A percentile compares a stretch with the other conserved stretches of the same genome.
Conservation (phyloP, 1,140 invertebrate genomes). For the Hypsibius dujardini region DNA sequence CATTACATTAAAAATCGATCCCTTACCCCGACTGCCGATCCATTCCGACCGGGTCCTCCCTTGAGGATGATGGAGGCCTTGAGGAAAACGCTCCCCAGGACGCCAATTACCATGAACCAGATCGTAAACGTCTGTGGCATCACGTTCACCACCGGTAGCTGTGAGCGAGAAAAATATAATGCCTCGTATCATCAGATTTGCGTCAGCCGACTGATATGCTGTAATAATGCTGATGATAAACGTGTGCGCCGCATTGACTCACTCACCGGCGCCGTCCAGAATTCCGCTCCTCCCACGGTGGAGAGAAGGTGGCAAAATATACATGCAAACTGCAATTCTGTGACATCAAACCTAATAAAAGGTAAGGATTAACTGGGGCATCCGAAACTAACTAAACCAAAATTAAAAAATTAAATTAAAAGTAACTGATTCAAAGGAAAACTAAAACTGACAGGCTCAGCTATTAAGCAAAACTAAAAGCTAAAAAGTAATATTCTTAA, state of each 20-base stretch:
- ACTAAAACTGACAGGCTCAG: not conserved
- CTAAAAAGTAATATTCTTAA: too few relatives aligned
- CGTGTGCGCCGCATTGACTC: not conserved
- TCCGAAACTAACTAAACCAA: slow-evolving; percentile 16
- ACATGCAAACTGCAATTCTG: slow-evolving; percentile 86
- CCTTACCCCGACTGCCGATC: slow-evolving; percentile 84
- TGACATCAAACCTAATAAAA: slow-evolving; percentile 63
- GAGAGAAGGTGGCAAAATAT: slow-evolving; percentile 73
- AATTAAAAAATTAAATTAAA: not conserved
- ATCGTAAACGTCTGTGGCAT: too few relatives aligned
- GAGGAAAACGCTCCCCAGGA: slow-evolving; percentile 42
- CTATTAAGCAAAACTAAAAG: slow-evolving; percentile 16
- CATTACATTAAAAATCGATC: slow-evolving; percentile 24
- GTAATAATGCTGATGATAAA: slow-evolving; percentile 17
- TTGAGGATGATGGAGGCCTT: slow-evolving; percentile 58
- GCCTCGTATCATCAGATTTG: too few relatives aligned
- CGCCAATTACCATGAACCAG: slow-evolving; percentile 42
- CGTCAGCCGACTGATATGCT: not conserved
- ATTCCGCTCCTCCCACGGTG: slow-evolving; percentile 58
- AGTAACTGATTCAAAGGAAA: too few relatives aligned
- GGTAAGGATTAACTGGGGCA: slow-evolving; percentile 15
- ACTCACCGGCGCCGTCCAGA: slow-evolving; percentile 66
- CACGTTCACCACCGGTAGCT: slow-evolving; percentile 30
- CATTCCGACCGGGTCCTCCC: slow-evolving; percentile 90
- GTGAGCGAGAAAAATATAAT: too few relatives aligned